Evolutionary conservation across 2,113 vertebrate genomes (phyloP).

Genomic region (Vulpes lagopus): DNA sequence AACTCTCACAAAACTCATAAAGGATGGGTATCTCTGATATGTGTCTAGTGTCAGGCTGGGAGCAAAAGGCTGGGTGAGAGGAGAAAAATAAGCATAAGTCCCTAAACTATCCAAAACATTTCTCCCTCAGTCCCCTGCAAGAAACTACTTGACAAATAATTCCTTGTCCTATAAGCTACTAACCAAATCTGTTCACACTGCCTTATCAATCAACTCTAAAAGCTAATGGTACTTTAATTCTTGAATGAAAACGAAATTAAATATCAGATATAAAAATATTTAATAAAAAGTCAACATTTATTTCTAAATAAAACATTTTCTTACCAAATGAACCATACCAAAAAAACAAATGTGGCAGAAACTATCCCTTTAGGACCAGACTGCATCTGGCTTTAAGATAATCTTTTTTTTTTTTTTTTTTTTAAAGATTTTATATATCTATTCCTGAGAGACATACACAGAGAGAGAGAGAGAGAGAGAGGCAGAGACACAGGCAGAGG

Average conservation of each 20-base stretch:
- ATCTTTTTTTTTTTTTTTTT: background rate
- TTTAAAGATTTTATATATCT: no score
- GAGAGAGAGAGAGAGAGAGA: no score
- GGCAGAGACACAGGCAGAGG: no score
- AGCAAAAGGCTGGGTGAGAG: background rate
- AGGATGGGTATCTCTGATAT: background rate
- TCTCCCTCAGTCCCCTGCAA: background rate
- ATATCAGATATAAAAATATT: conserved; percentile 26
- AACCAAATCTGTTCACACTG: background rate
- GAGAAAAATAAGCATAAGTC: background rate
- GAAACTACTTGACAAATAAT: background rate
- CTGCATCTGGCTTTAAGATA: conserved; percentile 13
- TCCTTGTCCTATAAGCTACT: background rate
- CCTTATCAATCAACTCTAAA: background rate
- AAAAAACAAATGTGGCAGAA: conserved; percentile 53
- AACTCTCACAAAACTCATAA: background rate
- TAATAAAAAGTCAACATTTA: conserved; percentile 39
- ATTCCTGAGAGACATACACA: no score
- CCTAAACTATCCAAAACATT: background rate
- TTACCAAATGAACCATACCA: conserved; percentile 45
- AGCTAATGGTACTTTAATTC: background rate
- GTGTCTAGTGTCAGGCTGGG: background rate
- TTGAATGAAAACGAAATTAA: background rate
- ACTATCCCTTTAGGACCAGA: conserved; percentile 39
- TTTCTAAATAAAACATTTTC: conserved; percentile 54